Conservation (phyloP, 1,140 invertebrate genomes). For the Nixonia krombeini region DNA sequence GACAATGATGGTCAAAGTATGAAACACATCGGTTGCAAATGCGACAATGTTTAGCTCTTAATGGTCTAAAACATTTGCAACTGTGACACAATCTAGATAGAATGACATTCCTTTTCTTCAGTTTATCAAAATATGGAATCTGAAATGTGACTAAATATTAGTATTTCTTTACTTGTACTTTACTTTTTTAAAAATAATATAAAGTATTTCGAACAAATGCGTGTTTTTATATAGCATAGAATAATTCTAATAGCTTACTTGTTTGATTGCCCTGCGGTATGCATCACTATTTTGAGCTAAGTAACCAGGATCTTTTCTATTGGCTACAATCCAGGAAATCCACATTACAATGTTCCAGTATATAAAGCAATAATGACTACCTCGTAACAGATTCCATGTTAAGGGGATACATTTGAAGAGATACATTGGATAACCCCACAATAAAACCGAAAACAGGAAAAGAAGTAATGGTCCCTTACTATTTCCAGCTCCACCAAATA, state of each 20-base stretch:
- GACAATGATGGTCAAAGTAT: slow-evolving; percentile 96
- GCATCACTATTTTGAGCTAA: slow-evolving; percentile 90
- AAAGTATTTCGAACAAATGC: too few relatives aligned
- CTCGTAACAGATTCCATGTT: slow-evolving; percentile 89
- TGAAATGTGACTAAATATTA: slow-evolving; percentile 47
- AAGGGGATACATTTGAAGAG: slow-evolving; percentile 88
- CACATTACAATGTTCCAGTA: slow-evolving; percentile 93
- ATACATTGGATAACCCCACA: slow-evolving; percentile 96
- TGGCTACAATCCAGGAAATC: slow-evolving; percentile 91
- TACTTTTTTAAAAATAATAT: too few relatives aligned
- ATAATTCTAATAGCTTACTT: too few relatives aligned
- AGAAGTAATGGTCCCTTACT: slow-evolving; percentile 90
- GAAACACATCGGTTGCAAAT: slow-evolving; percentile 93
- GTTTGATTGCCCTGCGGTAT: slow-evolving; percentile 90
- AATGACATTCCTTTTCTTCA: slow-evolving; percentile 88
- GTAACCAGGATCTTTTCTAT: slow-evolving; percentile 90
- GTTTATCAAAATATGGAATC: slow-evolving; percentile 91
- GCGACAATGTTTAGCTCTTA: slow-evolving; percentile 92
- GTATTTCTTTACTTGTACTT: not conserved
- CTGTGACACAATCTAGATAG: slow-evolving; percentile 91
- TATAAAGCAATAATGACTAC: slow-evolving; percentile 90
- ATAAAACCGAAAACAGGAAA: slow-evolving; percentile 86
- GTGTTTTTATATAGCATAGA: too few relatives aligned
- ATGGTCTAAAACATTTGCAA: slow-evolving; percentile 87
- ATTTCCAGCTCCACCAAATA: slow-evolving; percentile 91